Conservation (phyloP, 2,797 vertebrate species). For the Spinus pinus region DNA sequence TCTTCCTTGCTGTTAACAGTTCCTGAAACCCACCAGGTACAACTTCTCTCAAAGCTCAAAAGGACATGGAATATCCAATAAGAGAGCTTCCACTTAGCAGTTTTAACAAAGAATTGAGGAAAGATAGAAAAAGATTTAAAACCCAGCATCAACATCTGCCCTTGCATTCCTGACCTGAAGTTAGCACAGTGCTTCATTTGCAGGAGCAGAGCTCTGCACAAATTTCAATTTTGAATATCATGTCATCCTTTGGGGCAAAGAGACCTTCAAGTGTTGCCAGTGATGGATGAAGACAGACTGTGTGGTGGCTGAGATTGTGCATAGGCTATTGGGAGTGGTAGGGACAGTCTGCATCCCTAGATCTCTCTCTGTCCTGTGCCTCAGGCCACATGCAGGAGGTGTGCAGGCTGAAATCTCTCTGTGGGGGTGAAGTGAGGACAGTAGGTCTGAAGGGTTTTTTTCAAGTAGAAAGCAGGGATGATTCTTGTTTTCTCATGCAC, state of each 20-base stretch:
- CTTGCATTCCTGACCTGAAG: not conserved
- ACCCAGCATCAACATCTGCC: not conserved
- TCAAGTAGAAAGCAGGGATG: not conserved
- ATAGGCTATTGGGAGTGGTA: not conserved
- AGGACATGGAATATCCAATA: rapidly evolving
- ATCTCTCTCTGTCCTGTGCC: not conserved
- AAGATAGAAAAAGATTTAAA: not conserved
- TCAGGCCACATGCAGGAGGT: rapidly evolving
- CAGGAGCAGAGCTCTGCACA: not conserved
- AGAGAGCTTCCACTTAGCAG: not conserved
- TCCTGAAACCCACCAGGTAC: not conserved
- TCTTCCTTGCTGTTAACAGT: not conserved
- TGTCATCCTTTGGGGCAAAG: not conserved
- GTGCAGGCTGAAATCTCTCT: not conserved
- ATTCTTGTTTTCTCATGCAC: not conserved
- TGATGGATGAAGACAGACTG: rapidly evolving
- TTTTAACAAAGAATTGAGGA: not conserved
- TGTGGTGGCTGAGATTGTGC: not conserved
- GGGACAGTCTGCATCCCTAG: not conserved
- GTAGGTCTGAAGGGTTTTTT: not conserved
- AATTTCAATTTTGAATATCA: not conserved
- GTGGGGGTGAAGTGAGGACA: not conserved
- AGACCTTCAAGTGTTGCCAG: not conserved
- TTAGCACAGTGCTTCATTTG: not conserved
- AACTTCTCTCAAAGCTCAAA: not conserved